These are phyloP conservation scores for Sisyra terminalis DNA, from an alignment of 2,888 invertebrate genomes.

Conservation along the genomic window DNA sequence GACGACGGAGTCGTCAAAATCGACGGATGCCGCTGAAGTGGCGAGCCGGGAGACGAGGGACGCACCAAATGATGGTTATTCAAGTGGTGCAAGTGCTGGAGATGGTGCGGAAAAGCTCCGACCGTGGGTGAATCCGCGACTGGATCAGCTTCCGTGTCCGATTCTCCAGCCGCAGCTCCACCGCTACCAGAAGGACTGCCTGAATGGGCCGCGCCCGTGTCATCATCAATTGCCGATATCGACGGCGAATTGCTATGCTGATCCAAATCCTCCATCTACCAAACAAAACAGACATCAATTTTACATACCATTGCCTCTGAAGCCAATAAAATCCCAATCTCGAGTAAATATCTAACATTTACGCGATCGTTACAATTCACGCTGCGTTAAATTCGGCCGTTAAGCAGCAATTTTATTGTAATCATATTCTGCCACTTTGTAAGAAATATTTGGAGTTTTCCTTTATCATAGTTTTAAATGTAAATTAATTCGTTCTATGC, in stretches of 20 bases:
- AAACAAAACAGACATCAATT: not conserved
- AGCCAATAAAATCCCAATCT: too few species aligned
- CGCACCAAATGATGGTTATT: not conserved
- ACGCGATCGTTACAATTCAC: too few species aligned
- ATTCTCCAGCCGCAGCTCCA: not conserved
- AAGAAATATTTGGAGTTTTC: too few species aligned
- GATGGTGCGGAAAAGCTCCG: not conserved
- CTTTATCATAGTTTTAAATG: too few species aligned
- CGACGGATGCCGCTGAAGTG: not conserved
- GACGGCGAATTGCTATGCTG: constrained; percentile 8
- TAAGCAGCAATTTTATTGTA: too few species aligned
- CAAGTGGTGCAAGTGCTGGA: not conserved
- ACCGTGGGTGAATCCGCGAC: not conserved
- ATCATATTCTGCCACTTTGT: too few species aligned
- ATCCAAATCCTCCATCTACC: constrained; percentile 6
- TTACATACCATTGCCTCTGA: too few species aligned
- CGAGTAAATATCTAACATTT: too few species aligned
- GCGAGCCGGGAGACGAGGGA: not conserved
- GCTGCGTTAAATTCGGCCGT: too few species aligned
- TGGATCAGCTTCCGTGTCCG: not conserved
- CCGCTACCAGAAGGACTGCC: not conserved
- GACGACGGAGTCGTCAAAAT: not conserved
- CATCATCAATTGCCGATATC: constrained; percentile 9
- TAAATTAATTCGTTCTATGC: too few species aligned
- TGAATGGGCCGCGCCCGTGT: not conserved